Conservation (phyloP, 2,888 invertebrate genomes). For the Ochropleura plecta region DNA sequence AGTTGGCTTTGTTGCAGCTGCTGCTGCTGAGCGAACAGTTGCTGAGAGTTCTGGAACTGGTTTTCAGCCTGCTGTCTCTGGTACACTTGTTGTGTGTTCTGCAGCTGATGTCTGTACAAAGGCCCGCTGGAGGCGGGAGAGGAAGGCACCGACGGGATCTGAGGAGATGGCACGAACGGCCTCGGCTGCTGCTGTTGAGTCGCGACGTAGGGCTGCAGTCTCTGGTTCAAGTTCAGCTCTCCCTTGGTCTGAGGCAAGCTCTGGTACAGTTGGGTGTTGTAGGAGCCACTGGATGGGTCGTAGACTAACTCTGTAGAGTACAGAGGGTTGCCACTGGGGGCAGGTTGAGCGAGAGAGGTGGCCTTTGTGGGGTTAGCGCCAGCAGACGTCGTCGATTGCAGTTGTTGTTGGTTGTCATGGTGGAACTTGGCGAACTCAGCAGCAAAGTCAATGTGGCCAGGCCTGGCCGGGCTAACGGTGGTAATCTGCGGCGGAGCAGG, state of each 20-base stretch:
- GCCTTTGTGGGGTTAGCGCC: constrained; percentile 82
- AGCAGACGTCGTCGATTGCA: constrained; percentile 80
- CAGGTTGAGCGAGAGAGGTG: constrained; percentile 74
- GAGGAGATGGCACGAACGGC: constrained; percentile 91
- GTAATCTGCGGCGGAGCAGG: constrained; percentile 77
- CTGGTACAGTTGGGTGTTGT: constrained; percentile 95
- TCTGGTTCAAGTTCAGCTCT: constrained; percentile 93
- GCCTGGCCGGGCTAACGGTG: constrained; percentile 70
- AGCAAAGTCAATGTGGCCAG: constrained; percentile 92
- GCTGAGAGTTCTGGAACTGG: constrained; percentile 92
- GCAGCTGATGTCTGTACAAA: constrained; percentile 87
- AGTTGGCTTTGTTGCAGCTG: constrained; percentile 92
- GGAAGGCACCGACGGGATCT: constrained; percentile 86
- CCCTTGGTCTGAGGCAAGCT: constrained; percentile 93
- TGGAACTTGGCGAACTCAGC: constrained; percentile 94
- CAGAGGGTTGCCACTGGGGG: constrained; percentile 91
- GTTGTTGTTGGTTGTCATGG: constrained; percentile 92
- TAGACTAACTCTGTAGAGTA: constrained; percentile 95
- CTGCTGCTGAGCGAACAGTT: constrained; percentile 92
- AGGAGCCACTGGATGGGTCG: constrained; percentile 94
- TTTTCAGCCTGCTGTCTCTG: constrained; percentile 92
- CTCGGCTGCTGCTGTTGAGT: constrained; percentile 89
- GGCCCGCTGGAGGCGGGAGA: constrained; percentile 81
- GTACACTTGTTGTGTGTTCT: constrained; percentile 88
- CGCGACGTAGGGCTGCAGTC: constrained; percentile 94